Conservation (phyloP, 1,140 invertebrate species). For the Drosophila paulistorum region DNA sequence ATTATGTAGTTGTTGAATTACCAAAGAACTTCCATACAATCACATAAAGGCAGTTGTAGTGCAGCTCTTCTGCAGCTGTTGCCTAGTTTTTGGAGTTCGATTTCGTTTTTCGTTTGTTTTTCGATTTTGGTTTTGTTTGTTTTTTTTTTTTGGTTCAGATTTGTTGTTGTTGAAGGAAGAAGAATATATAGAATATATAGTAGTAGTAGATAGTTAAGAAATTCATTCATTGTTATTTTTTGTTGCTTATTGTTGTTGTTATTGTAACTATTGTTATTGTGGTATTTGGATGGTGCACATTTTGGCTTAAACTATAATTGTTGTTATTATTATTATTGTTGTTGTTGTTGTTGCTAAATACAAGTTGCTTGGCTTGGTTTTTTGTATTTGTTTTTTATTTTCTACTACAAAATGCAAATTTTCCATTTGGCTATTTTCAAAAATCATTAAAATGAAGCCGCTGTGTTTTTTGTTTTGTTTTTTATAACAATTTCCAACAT, state of each 20-base stretch:
- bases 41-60: constrained; percentile 82
- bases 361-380: background rate
- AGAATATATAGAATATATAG: constrained; percentile 32
- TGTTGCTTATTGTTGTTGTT: constrained; percentile 15
- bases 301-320: constrained; percentile 23
- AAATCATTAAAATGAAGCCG: constrained; percentile 64
- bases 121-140: constrained; percentile 13
- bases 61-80: constrained; percentile 80
- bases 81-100: constrained; percentile 64
- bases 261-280: constrained; percentile 1
- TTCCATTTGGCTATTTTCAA: constrained; percentile 41
- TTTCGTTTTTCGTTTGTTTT: constrained; percentile 39
- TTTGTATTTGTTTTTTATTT: constrained; percentile 38
- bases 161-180: constrained; percentile 41
- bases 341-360: constrained; percentile 12
- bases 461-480: constrained; percentile 31
- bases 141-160: constrained; percentile 24
- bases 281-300: constrained; percentile 6
- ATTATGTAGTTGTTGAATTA: constrained; percentile 72
- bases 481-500: constrained; percentile 25
- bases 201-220: constrained; percentile 24
- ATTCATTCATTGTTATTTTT: constrained; percentile 22
- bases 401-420: constrained; percentile 72
- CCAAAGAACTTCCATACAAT: constrained; percentile 82
- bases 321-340: constrained; percentile 13